These are phyloP conservation scores for Sepioteuthis lessoniana DNA, from an alignment of 2,888 invertebrate genomes.

Conservation along the genomic window DNA sequence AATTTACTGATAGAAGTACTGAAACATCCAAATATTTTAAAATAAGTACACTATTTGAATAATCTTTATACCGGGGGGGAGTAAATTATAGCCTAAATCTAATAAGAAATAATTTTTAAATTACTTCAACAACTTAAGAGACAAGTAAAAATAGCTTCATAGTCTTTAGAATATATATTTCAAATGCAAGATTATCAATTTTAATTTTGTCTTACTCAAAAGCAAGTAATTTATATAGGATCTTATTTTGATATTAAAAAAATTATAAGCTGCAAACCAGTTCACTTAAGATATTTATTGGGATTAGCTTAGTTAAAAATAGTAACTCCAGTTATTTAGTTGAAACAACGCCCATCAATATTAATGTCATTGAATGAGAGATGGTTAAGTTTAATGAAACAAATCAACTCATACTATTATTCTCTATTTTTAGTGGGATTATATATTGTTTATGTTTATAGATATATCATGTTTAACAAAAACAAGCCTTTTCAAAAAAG, in stretches of 20 bases:
- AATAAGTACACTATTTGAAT: too few species aligned
- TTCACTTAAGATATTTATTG: background rate
- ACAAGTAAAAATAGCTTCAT: too few species aligned
- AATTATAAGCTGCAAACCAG: background rate
- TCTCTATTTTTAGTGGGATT: background rate
- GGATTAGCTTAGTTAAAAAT: constrained; percentile 33
- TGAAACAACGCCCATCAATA: constrained; percentile 23
- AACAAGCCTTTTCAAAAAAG: too few species aligned
- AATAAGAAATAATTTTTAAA: too few species aligned
- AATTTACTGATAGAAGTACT: too few species aligned
- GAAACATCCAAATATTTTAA: too few species aligned
- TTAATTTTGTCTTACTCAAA: background rate
- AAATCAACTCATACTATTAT: background rate
- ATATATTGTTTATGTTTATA: background rate
- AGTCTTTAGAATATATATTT: background rate
- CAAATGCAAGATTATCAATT: background rate
- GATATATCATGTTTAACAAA: too few species aligned
- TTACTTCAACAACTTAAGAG: too few species aligned
- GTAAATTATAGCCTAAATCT: too few species aligned
- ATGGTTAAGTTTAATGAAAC: background rate
- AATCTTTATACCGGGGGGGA: too few species aligned
- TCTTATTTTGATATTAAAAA: background rate
- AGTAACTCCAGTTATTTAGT: background rate
- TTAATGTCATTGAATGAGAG: background rate
- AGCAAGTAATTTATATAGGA: background rate